Evolutionary conservation across 1,140 invertebrate genomes (phyloP).

Genomic region (Pogonognathellus flavescens): DNA sequence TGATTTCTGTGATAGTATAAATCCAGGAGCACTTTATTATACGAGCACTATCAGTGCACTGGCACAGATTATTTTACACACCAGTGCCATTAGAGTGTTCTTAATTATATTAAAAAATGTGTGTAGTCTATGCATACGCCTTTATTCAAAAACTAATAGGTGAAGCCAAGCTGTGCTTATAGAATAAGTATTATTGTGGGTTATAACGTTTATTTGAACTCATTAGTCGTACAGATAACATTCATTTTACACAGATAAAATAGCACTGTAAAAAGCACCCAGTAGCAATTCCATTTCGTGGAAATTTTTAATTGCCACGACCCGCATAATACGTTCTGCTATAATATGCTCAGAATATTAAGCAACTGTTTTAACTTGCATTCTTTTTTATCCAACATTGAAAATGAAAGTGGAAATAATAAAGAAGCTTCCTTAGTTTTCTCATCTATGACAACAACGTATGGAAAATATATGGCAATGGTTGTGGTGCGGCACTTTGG

Average conservation of each 20-base stretch:
- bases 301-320: conserved; percentile 22
- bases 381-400: not conserved
- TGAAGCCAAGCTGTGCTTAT: too few relatives aligned
- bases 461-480: conserved; percentile 5
- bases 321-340: not conserved
- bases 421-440: too few relatives aligned
- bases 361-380: not conserved
- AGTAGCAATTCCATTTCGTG: not conserved
- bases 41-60: too few relatives aligned
- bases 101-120: too few relatives aligned
- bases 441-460: not conserved
- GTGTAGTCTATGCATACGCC: too few relatives aligned
- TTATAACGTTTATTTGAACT: conserved; percentile 7
- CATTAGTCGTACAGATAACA: conserved; percentile 12
- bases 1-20: too few relatives aligned
- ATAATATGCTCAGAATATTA: not conserved
- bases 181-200: too few relatives aligned
- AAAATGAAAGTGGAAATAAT: not conserved
- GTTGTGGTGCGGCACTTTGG: not conserved
- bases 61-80: too few relatives aligned
- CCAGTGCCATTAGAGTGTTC: too few relatives aligned
- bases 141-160: too few relatives aligned
- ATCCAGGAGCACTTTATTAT: too few relatives aligned
- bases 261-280: too few relatives aligned
- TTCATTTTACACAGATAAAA: not conserved